Base-by-base conservation (phyloP, 1,140 invertebrate genomes). In the Danaus melanippus region DNA sequence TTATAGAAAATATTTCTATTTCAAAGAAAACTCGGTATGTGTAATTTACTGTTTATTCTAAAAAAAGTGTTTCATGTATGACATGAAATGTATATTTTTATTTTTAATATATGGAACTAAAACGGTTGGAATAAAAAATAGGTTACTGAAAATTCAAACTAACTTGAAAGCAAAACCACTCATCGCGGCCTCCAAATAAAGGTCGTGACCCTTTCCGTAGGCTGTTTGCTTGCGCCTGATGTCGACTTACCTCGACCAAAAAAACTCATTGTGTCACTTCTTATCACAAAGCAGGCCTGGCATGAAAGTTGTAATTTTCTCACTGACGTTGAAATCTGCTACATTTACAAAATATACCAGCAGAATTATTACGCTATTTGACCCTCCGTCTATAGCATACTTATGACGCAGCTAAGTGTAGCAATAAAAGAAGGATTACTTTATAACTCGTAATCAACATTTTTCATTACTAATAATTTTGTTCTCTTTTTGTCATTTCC, bases 191-290 rank as follows among this genome's bases (percentile, higher is more conserved):
- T 71, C 62, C 67, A 71, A 71, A 76, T 79, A 74, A 74, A 84
- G 79, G 79, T 67, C 76, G 73, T 68, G 81, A 80, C 81, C 81
- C 70, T 67, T 70, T 67, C 79, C 73, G 53, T 62, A 49, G 73
- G 81, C 74, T 80, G 70, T 82, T 79, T 82, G 71, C 77, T 62
- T 62, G 65, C 53, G 66, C 69, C 67, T 67, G 61, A 61, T 82
- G 77, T 79, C 74, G 73, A 75, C 78, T 75, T 61, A 66, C 67
- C 62, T 71, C 69, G 67, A 68, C 80, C 72, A 76, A 84, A 76
- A 80, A 69, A 62, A 62, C 52, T 55, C 74, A 81, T 84, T 81
- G 75, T 79, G 74, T 69, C 64, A 75, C 69, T 74, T 74, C 71
- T 74, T 76, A 74, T 74, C 61, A 59, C 50, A 56, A 53, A 53